Percentiles rank a stretch among this genome's conserved stretches.
Conservation (phyloP, 2,888 invertebrate species). For the Agrenia bidenticulata region DNA sequence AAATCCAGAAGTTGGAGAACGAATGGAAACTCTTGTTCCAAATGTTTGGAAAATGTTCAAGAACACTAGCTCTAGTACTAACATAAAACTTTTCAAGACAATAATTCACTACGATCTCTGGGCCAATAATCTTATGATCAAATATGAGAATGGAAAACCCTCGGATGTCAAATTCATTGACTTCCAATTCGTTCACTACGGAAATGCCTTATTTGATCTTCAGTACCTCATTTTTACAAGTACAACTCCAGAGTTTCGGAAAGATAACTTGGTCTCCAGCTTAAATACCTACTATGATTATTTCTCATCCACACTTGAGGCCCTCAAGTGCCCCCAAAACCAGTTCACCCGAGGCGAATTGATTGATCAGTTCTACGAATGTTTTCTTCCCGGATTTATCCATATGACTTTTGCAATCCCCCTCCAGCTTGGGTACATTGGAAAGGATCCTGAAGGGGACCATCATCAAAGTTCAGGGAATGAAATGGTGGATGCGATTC, state of each 20-base stretch:
- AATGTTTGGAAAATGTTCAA: neutral
- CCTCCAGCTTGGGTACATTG: constrained; percentile 31
- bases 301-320: constrained; percentile 19
- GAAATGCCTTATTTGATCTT: constrained; percentile 31
- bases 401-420: constrained; percentile 44
- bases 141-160: constrained; percentile 33
- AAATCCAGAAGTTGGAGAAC: constrained; percentile 27
- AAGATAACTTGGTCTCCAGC: constrained; percentile 16
- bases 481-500: too few species aligned
- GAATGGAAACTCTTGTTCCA: constrained; percentile 25
- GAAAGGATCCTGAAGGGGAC: constrained; percentile 7
- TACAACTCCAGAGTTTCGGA: constrained; percentile 38
- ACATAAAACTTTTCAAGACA: constrained; percentile 33
- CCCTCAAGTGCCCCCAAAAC: constrained; percentile 23
- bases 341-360: constrained; percentile 32
- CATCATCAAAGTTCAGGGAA: neutral
- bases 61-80: constrained; percentile 11
- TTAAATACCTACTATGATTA: constrained; percentile 29
- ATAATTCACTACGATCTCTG: constrained; percentile 44
- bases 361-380: constrained; percentile 30
- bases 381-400: constrained; percentile 21
- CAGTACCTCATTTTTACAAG: constrained; percentile 37
- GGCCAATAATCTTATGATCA: constrained; percentile 46
- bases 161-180: constrained; percentile 39
- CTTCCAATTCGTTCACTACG: constrained; percentile 35